Evolutionary conservation across 92 coral and sea anemone species (phyloP).

Genomic region (Muricea muricata): DNA sequence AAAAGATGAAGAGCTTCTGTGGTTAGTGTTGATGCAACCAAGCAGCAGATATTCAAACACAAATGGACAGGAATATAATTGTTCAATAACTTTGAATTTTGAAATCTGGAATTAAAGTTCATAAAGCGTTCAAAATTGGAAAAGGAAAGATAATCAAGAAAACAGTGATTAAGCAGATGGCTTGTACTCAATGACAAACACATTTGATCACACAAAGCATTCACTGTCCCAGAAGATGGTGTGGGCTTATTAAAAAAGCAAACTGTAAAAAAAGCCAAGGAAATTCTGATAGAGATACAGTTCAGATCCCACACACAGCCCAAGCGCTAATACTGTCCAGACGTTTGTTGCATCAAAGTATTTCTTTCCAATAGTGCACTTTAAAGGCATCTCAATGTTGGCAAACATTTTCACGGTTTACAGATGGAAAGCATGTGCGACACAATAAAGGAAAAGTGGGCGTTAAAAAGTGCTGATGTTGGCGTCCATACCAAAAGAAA

Average conservation of each 20-base stretch:
- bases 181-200: no score
- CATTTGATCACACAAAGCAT: no score
- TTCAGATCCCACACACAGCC: background rate
- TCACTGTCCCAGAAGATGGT: no score
- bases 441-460: background rate
- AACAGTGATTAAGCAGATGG: background rate
- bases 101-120: background rate
- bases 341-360: constrained; percentile 41
- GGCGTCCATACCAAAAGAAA: no score
- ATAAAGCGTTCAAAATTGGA: background rate
- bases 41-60: background rate
- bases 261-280: background rate
- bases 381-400: constrained; percentile 38
- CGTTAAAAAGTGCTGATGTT: background rate
- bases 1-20: constrained; percentile 64
- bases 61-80: background rate
- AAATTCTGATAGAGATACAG: background rate
- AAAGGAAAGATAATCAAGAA: background rate
- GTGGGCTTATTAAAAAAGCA: background rate
- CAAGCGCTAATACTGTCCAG: constrained; percentile 36
- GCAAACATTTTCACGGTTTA: constrained; percentile 30
- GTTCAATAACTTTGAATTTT: background rate
- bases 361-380: constrained; percentile 36
- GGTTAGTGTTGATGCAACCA: constrained; percentile 33
- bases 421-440: constrained; percentile 6